Base-by-base conservation (phyloP, 2,797 vertebrate genomes). In the Synaphobranchus kaupii region DNA sequence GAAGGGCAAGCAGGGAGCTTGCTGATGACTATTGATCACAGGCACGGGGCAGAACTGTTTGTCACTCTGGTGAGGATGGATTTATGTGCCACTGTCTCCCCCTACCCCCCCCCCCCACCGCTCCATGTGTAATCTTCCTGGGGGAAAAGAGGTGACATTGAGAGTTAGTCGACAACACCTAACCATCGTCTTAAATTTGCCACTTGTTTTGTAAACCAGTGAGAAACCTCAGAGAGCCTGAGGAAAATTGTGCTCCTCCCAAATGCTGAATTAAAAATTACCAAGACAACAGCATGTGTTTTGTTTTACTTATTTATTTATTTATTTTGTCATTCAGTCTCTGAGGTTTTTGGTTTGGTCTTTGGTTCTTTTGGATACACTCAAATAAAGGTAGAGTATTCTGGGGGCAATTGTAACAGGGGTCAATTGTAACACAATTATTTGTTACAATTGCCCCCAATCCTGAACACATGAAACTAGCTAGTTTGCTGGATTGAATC, bases 21-120 rank as follows among this genome's bases (percentile, higher is more conserved):
- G 94, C 91, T 95, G 95, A 96, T 96, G 94, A 95, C 92, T 96
- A 96, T 96, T 94, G 95, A 96, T 95, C 92, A 91, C 48, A 78
- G 47, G 88, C 85, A 73, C 34, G 25, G 85, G 94, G 87, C 89
- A 28, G 90, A 90, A 88, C 71, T 83, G 89, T 93, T 92, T 92
- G 90, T 94, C 93, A 94, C 90, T 90, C 88, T 56, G 90, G 90
- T 84, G 84, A 90, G 91, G 91, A 95, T 94, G 93, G 94, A 95
- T 95, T 95, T 93, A 93, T 94, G 90, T 92, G 93, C 95, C 93
- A 94, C 92, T 94, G 93, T 94, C 91, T 94, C 94, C 93, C 60
- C 54, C 54, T 15, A 9, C 22, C 58, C 4, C 17, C 58, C 15
- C 58, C 58, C 20, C 25, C 25, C 66, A n/a, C n/a, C n/a, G 4